These are phyloP conservation scores for Notarius lentiginosus DNA, from an alignment of 2,113 vertebrate species.

Conservation along the genomic window DNA sequence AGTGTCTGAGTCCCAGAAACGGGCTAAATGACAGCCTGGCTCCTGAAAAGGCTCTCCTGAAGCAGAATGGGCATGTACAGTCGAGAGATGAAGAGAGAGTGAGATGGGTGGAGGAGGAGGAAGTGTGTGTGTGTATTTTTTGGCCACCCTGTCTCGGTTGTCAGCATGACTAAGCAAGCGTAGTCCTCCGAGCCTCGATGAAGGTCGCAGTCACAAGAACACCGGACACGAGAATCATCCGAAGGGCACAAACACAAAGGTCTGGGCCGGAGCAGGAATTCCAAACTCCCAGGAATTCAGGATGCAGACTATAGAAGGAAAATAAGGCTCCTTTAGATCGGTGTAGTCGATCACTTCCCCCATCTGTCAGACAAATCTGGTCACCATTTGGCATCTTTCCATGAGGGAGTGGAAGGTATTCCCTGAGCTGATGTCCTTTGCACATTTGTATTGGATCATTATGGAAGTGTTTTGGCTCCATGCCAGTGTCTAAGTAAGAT, in stretches of 20 bases:
- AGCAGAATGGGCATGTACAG: background rate
- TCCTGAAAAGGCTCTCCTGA: conserved; percentile 23
- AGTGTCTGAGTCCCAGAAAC: conserved; percentile 3
- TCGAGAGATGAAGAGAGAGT: conserved; percentile 17
- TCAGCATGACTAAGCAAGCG: conserved; percentile 52
- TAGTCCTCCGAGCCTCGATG: conserved; percentile 47
- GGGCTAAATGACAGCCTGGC: conserved; percentile 19
- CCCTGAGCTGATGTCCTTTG: conserved; percentile 25
- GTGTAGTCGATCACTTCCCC: conserved; percentile 13
- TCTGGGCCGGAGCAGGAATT: background rate
- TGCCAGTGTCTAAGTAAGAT: conserved; percentile 53
- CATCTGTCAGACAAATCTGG: conserved; percentile 1
- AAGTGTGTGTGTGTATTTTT: background rate
- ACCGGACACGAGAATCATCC: background rate
- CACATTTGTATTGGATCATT: conserved; percentile 7
- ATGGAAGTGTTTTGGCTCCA: conserved; percentile 22
- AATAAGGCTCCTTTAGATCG: background rate
- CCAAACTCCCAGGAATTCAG: background rate
- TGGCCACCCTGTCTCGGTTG: conserved; percentile 30
- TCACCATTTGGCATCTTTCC: conserved; percentile 15
- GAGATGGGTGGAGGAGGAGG: conserved; percentile 1
- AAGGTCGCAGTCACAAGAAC: conserved; percentile 20
- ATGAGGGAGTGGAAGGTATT: background rate
- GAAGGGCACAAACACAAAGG: background rate
- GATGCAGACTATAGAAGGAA: background rate